These are phyloP conservation scores for Drymonia ruficornis DNA, from an alignment of 2,888 invertebrate species.

Conservation along the genomic window DNA sequence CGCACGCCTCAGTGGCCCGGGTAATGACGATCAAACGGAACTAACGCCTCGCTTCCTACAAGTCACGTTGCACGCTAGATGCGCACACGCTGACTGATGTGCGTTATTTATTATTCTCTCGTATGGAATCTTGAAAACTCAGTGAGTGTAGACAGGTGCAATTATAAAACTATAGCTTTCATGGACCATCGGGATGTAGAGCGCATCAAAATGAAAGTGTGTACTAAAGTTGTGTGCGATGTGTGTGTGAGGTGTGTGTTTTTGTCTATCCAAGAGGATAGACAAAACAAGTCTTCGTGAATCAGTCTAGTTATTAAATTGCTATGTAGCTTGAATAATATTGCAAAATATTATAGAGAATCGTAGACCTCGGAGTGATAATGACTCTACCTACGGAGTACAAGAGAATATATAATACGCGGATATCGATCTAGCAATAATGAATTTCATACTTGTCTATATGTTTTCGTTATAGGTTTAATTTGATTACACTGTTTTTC, in stretches of 20 bases:
- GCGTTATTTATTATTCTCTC: background rate
- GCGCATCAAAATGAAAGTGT: background rate
- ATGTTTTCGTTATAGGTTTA: background rate
- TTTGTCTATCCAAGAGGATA: too few relatives aligned
- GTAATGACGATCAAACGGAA: slow-evolving; percentile 31
- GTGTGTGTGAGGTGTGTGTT: too few relatives aligned
- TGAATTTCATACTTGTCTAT: background rate
- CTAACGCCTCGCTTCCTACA: slow-evolving; percentile 29
- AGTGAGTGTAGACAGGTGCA: background rate
- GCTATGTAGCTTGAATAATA: too few relatives aligned
- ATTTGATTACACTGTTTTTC: background rate
- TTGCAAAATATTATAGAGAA: too few relatives aligned
- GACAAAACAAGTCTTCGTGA: too few relatives aligned
- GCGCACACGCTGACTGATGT: slow-evolving; percentile 12
- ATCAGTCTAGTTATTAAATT: too few relatives aligned
- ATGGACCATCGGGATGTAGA: background rate
- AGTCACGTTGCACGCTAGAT: slow-evolving; percentile 20
- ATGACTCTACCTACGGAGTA: too few relatives aligned
- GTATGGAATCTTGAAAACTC: background rate
- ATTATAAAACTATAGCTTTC: background rate
- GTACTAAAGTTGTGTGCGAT: too few relatives aligned
- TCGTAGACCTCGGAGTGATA: too few relatives aligned
- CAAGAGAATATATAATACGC: too few relatives aligned
- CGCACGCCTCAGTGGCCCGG: slow-evolving; percentile 24
- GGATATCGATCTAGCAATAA: background rate